These are phyloP conservation scores for Muscidifurax raptorellus DNA, from an alignment of 1,140 invertebrate species.

Conservation along the genomic window DNA sequence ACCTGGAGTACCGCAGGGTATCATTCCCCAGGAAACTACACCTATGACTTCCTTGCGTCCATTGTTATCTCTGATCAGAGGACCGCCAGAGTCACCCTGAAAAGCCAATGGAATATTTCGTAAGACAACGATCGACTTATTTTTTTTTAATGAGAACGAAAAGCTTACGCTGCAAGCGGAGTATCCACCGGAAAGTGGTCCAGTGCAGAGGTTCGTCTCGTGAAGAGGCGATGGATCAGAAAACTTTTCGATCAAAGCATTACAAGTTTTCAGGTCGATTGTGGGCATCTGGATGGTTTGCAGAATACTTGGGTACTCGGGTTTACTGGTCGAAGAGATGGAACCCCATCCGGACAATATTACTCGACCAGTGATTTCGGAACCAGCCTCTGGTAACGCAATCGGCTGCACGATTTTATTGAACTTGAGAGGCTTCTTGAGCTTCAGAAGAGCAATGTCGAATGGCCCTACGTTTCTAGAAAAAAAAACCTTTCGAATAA, in stretches of 20 bases:
- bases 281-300: not conserved
- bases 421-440: not conserved
- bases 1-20: slow-evolving; percentile 79
- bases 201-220: slow-evolving; percentile 78
- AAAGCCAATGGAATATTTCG: not conserved
- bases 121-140: too few species aligned
- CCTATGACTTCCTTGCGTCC: slow-evolving; percentile 73
- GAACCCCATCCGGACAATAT: not conserved
- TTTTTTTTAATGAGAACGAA: not conserved
- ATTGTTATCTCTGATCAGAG: slow-evolving; percentile 72
- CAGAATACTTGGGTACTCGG: not conserved
- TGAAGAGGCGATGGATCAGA: slow-evolving; percentile 55
- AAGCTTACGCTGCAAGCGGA: slow-evolving; percentile 75
- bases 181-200: slow-evolving; percentile 76
- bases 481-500: not conserved
- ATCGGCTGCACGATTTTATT: not conserved
- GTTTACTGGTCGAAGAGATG: not conserved
- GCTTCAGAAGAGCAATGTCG: not conserved
- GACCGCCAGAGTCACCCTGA: slow-evolving; percentile 81
- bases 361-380: not conserved
- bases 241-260: slow-evolving; percentile 51
- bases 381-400: not conserved
- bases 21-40: slow-evolving; percentile 84
- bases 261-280: not conserved
- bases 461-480: not conserved